Evolutionary conservation across 2,797 vertebrate genomes (phyloP), one percentile per base, ranked within the genome.

Genomic region (Xerus rutilus): DNA sequence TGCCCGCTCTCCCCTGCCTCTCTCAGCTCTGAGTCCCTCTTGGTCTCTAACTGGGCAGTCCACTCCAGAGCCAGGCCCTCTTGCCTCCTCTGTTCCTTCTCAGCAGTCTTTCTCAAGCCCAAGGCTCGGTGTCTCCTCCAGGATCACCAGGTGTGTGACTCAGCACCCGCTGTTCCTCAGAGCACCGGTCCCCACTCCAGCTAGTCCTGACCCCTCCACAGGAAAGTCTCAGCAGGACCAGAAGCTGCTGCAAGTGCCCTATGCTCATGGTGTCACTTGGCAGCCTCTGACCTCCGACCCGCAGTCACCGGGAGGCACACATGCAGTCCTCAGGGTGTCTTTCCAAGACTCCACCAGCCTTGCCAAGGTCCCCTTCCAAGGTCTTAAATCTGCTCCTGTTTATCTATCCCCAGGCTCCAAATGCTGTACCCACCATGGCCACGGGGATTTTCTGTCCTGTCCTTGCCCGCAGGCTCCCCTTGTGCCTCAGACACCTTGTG

Each of bases 271-370:
- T 25, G 52, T 3, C 28, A 10, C 5, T 6, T 25, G 25, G 49
- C 28, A 43, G 57, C 39, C 5, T 5, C 30, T 20, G 39, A 7
- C 20, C 15, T 11, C 1, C 1, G 23, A 3, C 1, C 1, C 2
- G 5, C 30, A 4, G 70, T 39, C 4, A 2, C 23, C 4, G 8
- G 13, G 35, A 2, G 20, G 25, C 25, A 18, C 65, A 72, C 15
- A 0, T 20, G 7, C 3, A 20, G n/a, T 69, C 74, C 14, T 17
- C 23, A 14, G 54, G 7, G 23, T 0, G 23, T 73, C 45, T 30
- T 21, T 20, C 32, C 12, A 30, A 45, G 23, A 49, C 4, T 2
- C 35, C 14, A 21, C n/a, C 52, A 35, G 12, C n/a, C 43, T 39
- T 30, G 17, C 15, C 47, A 8, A 0, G 49, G 20, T 39, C 62